Base-by-base conservation (phyloP, 1,140 invertebrate genomes). In the Potamilus streckersoni region DNA sequence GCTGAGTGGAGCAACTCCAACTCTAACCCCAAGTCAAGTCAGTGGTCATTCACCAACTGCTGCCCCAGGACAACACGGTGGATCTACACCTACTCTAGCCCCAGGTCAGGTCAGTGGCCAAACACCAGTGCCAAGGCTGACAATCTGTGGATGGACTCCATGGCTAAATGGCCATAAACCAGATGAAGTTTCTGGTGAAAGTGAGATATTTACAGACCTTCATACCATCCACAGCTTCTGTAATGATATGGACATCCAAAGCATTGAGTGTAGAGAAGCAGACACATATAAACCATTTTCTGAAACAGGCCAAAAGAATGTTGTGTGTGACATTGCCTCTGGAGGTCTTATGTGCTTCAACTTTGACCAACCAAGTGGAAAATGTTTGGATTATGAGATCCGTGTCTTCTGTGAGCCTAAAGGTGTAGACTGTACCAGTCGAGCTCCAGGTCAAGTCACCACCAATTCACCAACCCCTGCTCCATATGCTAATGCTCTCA, bases 381-480 rank as follows among this genome's bases (percentile, higher is more conserved):
- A 84, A 62, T 91, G 90, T 77, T 81, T 81, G 55, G 94, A 95
- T 85, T 95, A 94, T 87, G 94, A 95, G 86, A 92, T 95, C 19
- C 91, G 94, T 49, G 92, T 94, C 56, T 90, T 92, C 49, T 95
- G 94, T 84, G 88, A 92, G 61, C 81, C 82, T 23, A 73, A 80
- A 64, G 77, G 72, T 56, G 27, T 81, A 57, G 76, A 79, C 60
- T 84, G 77, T 60, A 78, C 80, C 59, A 78, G 72, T 64, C 64
- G 63, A 16, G 38, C 38, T 5, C 75, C 79, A 38, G 55, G 73
- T 49, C 6, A 23, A 65, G 19, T 65, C 64, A 56, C 59, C 57
- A 27, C 20, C 55, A 20, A 49, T 49, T 49, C 38, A 2, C 38
- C 62, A 58, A 60, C 16, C 38, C 38, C 38, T 49, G 38, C 38